Percentiles rank a stretch among this genome's conserved stretches.
Evolutionary conservation across 2,113 vertebrate genomes (phyloP).

Genomic region (Oxyruncus cristatus): DNA sequence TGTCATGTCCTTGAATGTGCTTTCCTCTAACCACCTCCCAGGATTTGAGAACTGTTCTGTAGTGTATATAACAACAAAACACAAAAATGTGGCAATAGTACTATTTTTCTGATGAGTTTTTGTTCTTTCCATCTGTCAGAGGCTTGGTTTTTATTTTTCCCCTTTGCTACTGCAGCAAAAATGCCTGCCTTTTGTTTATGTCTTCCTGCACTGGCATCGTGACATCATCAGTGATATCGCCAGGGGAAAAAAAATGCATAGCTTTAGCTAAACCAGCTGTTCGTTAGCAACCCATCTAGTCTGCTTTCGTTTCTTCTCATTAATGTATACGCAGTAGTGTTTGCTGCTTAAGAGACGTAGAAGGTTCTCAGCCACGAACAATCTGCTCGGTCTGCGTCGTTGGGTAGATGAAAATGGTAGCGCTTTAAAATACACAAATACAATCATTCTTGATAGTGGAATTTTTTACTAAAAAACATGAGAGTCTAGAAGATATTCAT

Average conservation of each 20-base stretch:
- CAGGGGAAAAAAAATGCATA: conserved; percentile 44
- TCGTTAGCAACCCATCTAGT: conserved; percentile 16
- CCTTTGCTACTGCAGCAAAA: conserved; percentile 64
- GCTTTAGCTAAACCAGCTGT: conserved; percentile 55
- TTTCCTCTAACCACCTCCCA: neutral
- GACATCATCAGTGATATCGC: conserved; percentile 66
- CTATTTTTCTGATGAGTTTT: neutral
- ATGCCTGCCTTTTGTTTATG: conserved; percentile 79
- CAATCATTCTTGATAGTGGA: neutral
- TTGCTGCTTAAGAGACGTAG: conserved; percentile 1
- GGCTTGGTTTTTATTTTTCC: conserved; percentile 42
- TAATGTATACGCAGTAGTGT: neutral
- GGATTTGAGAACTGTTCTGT: neutral
- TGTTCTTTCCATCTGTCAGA: conserved; percentile 57
- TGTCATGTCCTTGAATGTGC: conserved; percentile 7
- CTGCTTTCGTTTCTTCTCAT: conserved; percentile 35
- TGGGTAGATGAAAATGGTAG: conserved; percentile 43
- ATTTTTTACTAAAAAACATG: conserved; percentile 9
- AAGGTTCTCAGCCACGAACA: conserved; percentile 21
- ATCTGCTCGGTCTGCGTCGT: neutral
- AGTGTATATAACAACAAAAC: neutral
- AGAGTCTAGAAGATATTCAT: neutral
- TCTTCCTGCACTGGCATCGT: conserved; percentile 63
- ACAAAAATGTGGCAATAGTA: neutral
- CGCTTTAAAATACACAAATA: conserved; percentile 17